Conservation (phyloP, 2,113 vertebrate genomes). For the Anthoscopus minutus region DNA sequence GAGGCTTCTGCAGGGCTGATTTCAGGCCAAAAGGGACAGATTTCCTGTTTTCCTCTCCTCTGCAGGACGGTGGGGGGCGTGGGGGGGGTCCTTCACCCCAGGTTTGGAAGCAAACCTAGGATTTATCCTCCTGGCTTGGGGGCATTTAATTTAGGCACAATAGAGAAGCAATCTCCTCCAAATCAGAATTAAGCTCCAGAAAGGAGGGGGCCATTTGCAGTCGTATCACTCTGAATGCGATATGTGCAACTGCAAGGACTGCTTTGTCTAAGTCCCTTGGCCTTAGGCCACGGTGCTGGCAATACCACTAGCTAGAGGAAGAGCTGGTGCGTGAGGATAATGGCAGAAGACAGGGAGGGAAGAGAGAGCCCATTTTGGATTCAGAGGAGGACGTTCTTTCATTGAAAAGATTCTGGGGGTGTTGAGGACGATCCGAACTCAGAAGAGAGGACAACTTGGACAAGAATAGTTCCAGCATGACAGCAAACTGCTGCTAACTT, state of each 20-base stretch:
- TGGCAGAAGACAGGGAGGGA: constrained; percentile 70
- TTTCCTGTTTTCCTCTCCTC: constrained; percentile 56
- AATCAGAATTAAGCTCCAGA: constrained; percentile 32
- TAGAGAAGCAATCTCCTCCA: not conserved
- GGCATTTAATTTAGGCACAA: constrained; percentile 25
- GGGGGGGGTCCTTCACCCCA: not conserved
- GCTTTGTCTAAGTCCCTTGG: constrained; percentile 78
- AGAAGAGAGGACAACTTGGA: constrained; percentile 42
- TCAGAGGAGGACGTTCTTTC: constrained; percentile 54
- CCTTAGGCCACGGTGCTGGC: constrained; percentile 75
- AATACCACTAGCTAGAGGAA: constrained; percentile 70
- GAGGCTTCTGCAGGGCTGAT: constrained; percentile 52
- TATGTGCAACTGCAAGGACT: constrained; percentile 64
- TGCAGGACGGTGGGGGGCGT: not conserved
- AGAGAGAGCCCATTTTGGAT: constrained; percentile 79
- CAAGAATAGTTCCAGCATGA: constrained; percentile 26
- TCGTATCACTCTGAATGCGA: constrained; percentile 55
- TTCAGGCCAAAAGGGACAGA: constrained; percentile 54
- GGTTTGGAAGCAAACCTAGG: constrained; percentile 17
- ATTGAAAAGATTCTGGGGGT: constrained; percentile 42
- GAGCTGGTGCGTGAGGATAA: constrained; percentile 73
- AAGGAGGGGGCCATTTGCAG: constrained; percentile 62
- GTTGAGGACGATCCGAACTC: constrained; percentile 15
- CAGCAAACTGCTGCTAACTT: constrained; percentile 31
- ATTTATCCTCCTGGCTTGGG: not conserved